These are phyloP conservation scores for Neoascia interrupta DNA, from an alignment of 2,888 invertebrate species.

Conservation along the genomic window DNA sequence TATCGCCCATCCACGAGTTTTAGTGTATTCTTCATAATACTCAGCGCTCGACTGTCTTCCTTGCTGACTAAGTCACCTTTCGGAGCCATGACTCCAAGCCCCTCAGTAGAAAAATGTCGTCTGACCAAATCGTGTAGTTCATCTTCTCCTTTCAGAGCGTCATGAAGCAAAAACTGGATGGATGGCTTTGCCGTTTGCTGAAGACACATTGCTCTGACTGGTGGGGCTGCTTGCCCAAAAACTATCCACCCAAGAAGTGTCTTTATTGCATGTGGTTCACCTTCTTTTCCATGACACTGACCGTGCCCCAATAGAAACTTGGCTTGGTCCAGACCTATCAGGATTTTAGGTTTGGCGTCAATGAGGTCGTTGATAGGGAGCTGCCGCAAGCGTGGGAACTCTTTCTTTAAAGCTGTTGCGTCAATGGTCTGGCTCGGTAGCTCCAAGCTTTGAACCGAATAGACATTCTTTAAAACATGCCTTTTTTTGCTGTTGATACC, in stretches of 20 bases:
- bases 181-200: background rate
- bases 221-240: background rate
- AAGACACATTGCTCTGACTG: background rate
- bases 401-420: background rate
- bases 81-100: constrained; percentile 16
- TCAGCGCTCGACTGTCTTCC: constrained; percentile 12
- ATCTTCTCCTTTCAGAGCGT: constrained; percentile 13
- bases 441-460: background rate
- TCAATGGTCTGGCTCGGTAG: constrained; percentile 14
- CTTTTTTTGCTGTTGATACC: background rate
- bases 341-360: constrained; percentile 10
- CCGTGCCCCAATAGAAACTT: constrained; percentile 1
- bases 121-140: constrained; percentile 14
- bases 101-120: constrained; percentile 13
- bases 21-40: constrained; percentile 15
- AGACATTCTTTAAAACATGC: background rate
- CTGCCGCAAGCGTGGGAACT: constrained; percentile 2
- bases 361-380: background rate
- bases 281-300: constrained; percentile 9
- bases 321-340: constrained; percentile 3
- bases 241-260: constrained; percentile 18
- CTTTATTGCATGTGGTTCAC: constrained; percentile 21
- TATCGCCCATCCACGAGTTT: constrained; percentile 6
- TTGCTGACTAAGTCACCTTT: constrained; percentile 10
- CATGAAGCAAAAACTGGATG: constrained; percentile 13